Evolutionary conservation across 2,888 invertebrate genomes (phyloP).

Genomic region (Entomobrya multifasciata): DNA sequence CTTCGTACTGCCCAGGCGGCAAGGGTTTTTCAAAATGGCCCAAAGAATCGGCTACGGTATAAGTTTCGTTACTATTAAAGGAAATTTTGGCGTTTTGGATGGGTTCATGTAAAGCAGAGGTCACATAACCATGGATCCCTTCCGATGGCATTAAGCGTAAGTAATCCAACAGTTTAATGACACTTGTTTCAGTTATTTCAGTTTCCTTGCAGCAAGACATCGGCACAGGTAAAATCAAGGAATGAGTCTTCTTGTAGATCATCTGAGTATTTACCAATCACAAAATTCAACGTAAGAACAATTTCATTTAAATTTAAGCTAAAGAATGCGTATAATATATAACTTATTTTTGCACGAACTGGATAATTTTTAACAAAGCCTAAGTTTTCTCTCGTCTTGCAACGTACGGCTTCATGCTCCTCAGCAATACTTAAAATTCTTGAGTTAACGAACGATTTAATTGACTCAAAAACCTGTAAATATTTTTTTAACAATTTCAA

Average conservation of each 20-base stretch:
- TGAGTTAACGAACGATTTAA: conserved; percentile 16
- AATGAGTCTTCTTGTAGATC: conserved; percentile 59
- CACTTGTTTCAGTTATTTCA: conserved; percentile 51
- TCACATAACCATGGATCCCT: conserved; percentile 77
- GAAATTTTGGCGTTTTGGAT: conserved; percentile 73
- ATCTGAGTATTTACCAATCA: conserved; percentile 43
- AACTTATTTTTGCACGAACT: background rate
- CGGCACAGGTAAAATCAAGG: conserved; percentile 69
- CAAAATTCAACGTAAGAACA: too few species aligned
- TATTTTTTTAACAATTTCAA: too few species aligned
- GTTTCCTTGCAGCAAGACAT: conserved; percentile 66
- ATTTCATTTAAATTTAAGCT: too few species aligned
- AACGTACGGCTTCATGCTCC: background rate
- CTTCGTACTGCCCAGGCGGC: conserved; percentile 68
- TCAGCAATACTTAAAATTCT: conserved; percentile 22
- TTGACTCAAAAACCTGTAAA: background rate
- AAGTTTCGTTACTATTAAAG: conserved; percentile 75
- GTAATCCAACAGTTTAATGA: conserved; percentile 59
- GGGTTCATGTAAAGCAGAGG: conserved; percentile 76
- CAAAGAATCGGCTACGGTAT: conserved; percentile 73
- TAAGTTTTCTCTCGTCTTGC: conserved; percentile 29
- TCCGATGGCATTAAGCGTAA: conserved; percentile 65
- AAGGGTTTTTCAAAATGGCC: conserved; percentile 79
- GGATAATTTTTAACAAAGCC: conserved; percentile 36
- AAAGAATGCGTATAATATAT: too few species aligned